Conservation (phyloP, 2,113 vertebrate genomes). For the Amphilophus citrinellus region DNA sequence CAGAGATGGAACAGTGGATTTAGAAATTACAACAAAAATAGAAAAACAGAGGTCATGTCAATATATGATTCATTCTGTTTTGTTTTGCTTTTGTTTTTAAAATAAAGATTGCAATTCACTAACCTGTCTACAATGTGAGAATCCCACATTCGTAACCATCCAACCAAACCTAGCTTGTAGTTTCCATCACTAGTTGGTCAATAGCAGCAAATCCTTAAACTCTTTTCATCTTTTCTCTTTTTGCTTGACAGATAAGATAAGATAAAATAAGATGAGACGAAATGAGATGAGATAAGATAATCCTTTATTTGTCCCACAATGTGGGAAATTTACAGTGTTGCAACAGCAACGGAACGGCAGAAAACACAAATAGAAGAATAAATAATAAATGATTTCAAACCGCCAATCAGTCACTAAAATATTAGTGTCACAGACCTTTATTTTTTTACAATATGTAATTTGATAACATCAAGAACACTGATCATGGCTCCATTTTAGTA, state of each 20-base stretch:
- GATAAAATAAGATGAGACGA: too few species aligned
- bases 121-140: not conserved
- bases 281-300: too few species aligned
- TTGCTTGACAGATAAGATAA: not conserved
- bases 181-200: too few species aligned
- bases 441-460: not conserved
- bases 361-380: too few species aligned
- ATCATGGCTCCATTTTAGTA: not conserved
- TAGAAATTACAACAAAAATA: not conserved
- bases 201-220: too few species aligned
- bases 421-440: not conserved
- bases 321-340: too few species aligned
- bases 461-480: not conserved
- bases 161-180: too few species aligned
- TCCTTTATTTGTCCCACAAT: too few species aligned
- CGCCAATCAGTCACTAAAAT: not conserved
- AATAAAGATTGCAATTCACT: not conserved
- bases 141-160: not conserved
- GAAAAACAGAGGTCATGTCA: accelerated
- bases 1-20: not conserved
- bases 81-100: not conserved
- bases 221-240: not conserved
- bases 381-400: not conserved
- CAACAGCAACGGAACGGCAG: too few species aligned
- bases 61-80: not conserved